Base-by-base conservation (phyloP, 1,140 invertebrate species). In the Procambarus clarkii region DNA sequence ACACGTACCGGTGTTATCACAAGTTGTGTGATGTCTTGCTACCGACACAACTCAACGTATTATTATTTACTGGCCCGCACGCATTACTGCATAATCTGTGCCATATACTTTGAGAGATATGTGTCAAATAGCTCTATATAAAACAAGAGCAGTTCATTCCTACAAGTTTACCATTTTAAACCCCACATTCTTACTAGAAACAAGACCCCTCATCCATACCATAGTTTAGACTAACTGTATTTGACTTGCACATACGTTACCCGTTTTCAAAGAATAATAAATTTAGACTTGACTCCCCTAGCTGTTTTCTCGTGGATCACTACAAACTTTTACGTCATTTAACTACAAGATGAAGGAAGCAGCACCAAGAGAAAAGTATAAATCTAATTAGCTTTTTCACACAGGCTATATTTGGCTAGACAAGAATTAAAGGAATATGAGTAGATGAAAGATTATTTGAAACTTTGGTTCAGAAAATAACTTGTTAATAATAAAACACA, bases 401-500 rank as follows among this genome's bases (percentile, higher is more conserved):
- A 91, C 83, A 79, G 82, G 60, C 60, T 82, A 34, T 85, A 91
- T 91, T 85, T 91, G 88, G 88, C 83, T 91, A 84, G 82, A 79
- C 77, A 85, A 91, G 76, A 91, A 91, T 86, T 76, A 91, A 79
- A 91, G 88, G 88, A 91, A 91, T 91, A 91, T 85, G 84, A 80
- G 80, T 79, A 85, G 83, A 85, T 91, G 82, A 91, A 91, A 74
- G 82, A 91, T 79, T 60, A 86, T 85, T 50, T 79, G 83, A 91
- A 91, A 86, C 88, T 91, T 91, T 91, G 88, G 88, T 86, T 91
- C 54, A 78, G 83, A 91, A 91, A 84, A 91, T 91, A 91, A 85
- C 74, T 54, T 54, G 50, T 54, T 54, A 54, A 8, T 54, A 54
- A 54, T 54, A 8, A 54, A 54, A 54, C n/a, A n/a, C n/a, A n/a